Evolutionary conservation across 2,113 vertebrate genomes (phyloP), one percentile per base, ranked within the genome.

Genomic region (Misgurnus mizolepis): DNA sequence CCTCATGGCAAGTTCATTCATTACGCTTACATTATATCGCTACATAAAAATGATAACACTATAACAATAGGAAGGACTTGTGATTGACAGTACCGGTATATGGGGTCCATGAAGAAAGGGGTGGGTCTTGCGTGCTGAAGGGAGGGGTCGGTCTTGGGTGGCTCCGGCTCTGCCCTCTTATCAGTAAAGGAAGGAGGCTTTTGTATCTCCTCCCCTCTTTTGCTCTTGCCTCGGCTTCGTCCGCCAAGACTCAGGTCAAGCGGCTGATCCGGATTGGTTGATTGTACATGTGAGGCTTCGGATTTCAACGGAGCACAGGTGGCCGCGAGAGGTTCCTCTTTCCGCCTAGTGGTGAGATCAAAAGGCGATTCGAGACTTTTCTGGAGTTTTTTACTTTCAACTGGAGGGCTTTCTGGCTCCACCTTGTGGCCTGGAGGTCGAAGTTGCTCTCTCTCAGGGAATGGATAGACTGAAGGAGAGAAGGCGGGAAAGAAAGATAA

Each of bases 71-170:
- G 47, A 70, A 34, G 49, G 68, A 17, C 39, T 49, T 81, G 72
- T 84, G 81, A 83, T 86, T 85, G 83, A 92, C 91, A 91, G 90
- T 98, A 99, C 98, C 98, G 99, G 94, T 99, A 99, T 81, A 99
- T 99, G n/a, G 98, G 98, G 88, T 99, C 98, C 98, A 99, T 99
- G 87, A 99, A 99, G 93, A 99, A 98, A 0, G 97, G 97, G 4
- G 96, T 97, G 22, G 98, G 97, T 84, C 96, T 94, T 80, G 97
- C 96, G 0, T 99, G 97, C 86, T 99, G 97, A 88, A 99, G 90
- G 47, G 96, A 97, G 43, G 94, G 91, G 80, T 99, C 96, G 0
- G 92, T 82, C 84, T 96, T 94, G 79, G 95, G 95, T 7, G 92
- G 87, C 47, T 96, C 95, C 0, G 90, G 40, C 68, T 89, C 90